Conservation (phyloP, 2,797 vertebrate genomes). For the Cichlasoma orientale region DNA sequence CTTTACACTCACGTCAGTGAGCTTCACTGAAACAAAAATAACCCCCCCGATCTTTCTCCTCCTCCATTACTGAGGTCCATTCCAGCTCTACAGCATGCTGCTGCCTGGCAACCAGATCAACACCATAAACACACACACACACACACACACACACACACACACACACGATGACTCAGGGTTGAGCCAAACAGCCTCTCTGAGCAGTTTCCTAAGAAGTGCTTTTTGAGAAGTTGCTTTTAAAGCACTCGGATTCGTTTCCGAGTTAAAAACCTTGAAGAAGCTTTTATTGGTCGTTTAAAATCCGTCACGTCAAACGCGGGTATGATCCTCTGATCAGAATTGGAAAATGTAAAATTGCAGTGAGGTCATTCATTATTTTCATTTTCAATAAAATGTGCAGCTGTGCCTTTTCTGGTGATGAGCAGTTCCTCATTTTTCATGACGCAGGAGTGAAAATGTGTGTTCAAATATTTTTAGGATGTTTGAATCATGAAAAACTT, state of each 20-base stretch:
- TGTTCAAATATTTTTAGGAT: background rate
- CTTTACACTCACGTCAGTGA: background rate
- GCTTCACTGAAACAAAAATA: constrained; percentile 39
- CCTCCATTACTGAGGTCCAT: constrained; percentile 44
- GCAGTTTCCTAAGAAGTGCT: background rate
- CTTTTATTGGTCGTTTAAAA: background rate
- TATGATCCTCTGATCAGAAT: background rate
- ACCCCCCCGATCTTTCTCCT: constrained; percentile 13
- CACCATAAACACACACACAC: constrained; percentile 40
- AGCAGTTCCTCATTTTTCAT: background rate
- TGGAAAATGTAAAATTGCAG: too few species aligned
- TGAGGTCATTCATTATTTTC: too few species aligned
- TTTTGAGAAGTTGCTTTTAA: background rate
- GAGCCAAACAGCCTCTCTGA: background rate
- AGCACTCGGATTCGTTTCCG: background rate
- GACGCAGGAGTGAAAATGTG: background rate
- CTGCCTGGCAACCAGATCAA: constrained; percentile 72
- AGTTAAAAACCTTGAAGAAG: background rate
- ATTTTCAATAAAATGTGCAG: background rate
- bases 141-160: constrained; percentile 2
- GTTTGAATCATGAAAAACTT: background rate
- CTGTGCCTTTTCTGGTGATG: background rate
- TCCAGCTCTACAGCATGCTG: constrained; percentile 47
- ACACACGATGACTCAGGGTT: background rate
- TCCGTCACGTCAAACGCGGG: background rate